These are phyloP conservation scores for Calonectris borealis DNA, from an alignment of 2,113 vertebrate species.

Conservation along the genomic window DNA sequence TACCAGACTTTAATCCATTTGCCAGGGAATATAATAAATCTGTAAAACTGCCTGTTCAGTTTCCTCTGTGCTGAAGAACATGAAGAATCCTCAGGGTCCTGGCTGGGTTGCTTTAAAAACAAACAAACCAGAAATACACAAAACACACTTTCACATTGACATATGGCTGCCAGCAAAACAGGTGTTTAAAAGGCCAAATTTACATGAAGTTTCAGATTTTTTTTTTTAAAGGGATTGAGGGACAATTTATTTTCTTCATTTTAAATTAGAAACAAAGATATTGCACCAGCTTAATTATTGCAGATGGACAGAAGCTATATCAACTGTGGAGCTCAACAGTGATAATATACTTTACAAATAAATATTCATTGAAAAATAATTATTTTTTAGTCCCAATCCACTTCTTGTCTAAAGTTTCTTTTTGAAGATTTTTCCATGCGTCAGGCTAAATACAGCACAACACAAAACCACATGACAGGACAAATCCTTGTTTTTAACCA, in stretches of 20 bases:
- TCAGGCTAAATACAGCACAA: neutral
- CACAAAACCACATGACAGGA: neutral
- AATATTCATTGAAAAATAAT: neutral
- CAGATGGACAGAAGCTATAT: neutral
- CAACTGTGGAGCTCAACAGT: neutral
- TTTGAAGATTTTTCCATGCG: neutral
- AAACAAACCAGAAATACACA: conserved; percentile 30
- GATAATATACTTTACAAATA: neutral
- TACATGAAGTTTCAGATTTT: neutral
- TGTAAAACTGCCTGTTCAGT: conserved; percentile 89
- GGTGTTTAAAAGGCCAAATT: neutral
- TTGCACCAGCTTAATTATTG: neutral
- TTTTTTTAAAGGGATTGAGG: neutral
- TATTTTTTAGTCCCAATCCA: neutral
- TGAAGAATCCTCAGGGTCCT: conserved; percentile 87
- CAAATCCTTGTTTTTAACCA: neutral
- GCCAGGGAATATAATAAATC: conserved; percentile 90
- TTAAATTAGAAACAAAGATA: neutral
- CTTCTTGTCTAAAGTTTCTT: neutral
- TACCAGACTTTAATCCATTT: conserved; percentile 95
- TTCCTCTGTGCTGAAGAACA: conserved; percentile 87
- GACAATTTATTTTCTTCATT: neutral
- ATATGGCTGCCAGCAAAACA: neutral
- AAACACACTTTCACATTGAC: neutral
- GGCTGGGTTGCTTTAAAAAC: conserved; percentile 63